Evolutionary conservation across 1,140 invertebrate genomes (phyloP).

Genomic region (Chironomus tepperi): DNA sequence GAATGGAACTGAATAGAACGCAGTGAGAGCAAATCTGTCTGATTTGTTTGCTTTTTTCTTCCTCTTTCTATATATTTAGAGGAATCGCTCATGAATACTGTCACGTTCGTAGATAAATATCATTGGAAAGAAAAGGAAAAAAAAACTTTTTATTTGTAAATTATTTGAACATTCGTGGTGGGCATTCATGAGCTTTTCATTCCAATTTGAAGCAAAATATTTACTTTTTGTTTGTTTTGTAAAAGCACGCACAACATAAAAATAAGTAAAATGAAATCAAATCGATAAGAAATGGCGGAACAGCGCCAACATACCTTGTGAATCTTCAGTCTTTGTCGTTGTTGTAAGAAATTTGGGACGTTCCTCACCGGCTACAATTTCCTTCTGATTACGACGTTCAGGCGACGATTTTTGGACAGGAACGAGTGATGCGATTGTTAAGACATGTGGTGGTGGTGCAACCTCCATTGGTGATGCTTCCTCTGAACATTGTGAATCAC

Average conservation of each 20-base stretch:
- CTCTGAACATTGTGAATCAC: slow-evolving; percentile 12
- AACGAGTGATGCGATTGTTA: slow-evolving; percentile 30
- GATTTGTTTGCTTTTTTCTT: slow-evolving; percentile 1
- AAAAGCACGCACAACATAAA: neutral
- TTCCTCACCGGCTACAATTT: slow-evolving; percentile 40
- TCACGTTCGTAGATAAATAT: slow-evolving; percentile 2
- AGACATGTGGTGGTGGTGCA: slow-evolving; percentile 33
- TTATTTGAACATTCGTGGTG: neutral
- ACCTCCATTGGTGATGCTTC: slow-evolving; percentile 7
- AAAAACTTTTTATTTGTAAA: too few species aligned
- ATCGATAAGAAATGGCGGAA: neutral
- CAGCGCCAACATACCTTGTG: slow-evolving; percentile 23
- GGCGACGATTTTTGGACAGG: slow-evolving; percentile 38
- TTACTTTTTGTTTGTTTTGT: too few species aligned
- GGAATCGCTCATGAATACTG: slow-evolving; percentile 6
- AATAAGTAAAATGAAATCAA: neutral
- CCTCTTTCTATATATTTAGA: neutral
- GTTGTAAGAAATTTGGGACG: slow-evolving; percentile 34
- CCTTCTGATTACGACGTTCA: slow-evolving; percentile 37
- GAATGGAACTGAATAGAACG: neutral
- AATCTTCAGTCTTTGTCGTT: slow-evolving; percentile 24
- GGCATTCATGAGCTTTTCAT: neutral
- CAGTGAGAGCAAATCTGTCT: neutral
- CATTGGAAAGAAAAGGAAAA: neutral
- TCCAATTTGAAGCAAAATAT: neutral